phyloP scores from a whole-genome alignment of 2,797 vertebrate genomes.

The Tenualosa ilisha region DNA sequence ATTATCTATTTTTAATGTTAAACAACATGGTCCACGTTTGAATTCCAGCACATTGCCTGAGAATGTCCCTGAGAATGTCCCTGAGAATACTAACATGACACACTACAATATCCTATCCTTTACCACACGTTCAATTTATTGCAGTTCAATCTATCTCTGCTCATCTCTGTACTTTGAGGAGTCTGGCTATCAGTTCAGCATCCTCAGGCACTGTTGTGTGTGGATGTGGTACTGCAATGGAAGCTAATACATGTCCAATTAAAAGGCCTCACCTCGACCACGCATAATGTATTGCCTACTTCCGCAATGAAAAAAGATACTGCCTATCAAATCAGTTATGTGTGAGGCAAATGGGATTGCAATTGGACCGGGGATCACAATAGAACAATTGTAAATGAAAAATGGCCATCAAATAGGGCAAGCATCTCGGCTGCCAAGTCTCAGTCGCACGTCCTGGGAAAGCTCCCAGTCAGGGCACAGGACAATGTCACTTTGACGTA shows the following conservation, averaged over 20 bases:
- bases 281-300: slow-evolving; percentile 15
- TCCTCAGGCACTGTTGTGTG: background rate
- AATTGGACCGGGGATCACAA: slow-evolving; percentile 20
- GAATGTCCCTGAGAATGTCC: too few species aligned
- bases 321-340: slow-evolving; percentile 16
- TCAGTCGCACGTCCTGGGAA: slow-evolving; percentile 40
- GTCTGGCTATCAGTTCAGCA: background rate
- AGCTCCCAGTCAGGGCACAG: slow-evolving; percentile 28
- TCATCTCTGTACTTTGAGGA: background rate
- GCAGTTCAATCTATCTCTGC: background rate
- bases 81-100: background rate
- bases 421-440: slow-evolving; percentile 44
- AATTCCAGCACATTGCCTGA: too few species aligned
- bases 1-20: too few species aligned
- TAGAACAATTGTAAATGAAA: slow-evolving; percentile 36
- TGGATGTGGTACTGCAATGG: background rate
- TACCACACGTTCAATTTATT: background rate
- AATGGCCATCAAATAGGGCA: slow-evolving; percentile 29
- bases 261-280: background rate
- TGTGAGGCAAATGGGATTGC: slow-evolving; percentile 6
- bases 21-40: too few species aligned
- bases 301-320: slow-evolving; percentile 19
- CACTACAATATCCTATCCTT: background rate
- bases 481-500: slow-evolving; percentile 55
- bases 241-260: slow-evolving; percentile 19